Evolutionary conservation across 2,113 vertebrate species (phyloP), one percentile per base, ranked within the genome.

Genomic region (Megalops atlanticus): DNA sequence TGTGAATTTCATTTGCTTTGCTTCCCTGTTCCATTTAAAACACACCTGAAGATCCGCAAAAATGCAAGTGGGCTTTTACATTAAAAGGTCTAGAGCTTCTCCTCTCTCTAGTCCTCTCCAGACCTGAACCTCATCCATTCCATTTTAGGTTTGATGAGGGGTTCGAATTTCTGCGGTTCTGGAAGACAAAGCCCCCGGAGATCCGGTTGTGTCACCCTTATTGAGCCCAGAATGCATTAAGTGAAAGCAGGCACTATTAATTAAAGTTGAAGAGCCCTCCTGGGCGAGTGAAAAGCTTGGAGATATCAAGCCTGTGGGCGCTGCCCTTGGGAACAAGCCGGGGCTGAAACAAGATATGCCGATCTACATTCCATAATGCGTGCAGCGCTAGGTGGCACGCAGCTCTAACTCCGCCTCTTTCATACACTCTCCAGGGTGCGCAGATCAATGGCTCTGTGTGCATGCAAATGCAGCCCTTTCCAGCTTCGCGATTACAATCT

Each of bases 281-380:
- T 18, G 82, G 24, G 79, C 54, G 40, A 18, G n/a, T 7, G 1
- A 33, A 52, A 47, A 1, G 15, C 6, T 18, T 15, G 1, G 0
- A 72, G 85, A 77, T 79, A 82, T 35, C 35, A 21, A 83, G 82
- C 73, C 82, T 85, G 84, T 81, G 85, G 77, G 84, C 80, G 87
- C 88, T 87, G 86, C 83, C 88, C 89, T 87, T 86, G 81, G 89
- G 90, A 90, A 90, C 88, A 87, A 84, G 81, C 79, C 0, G 76
- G 39, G 77, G 79, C 81, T 79, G 89, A 88, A 81, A 88, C 84
- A 85, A 86, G 84, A 90, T 85, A 84, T 82, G 33, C 80, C 16
- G 40, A 49, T 76, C 77, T 82, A 82, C 86, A 86, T 84, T 88
- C 85, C 87, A 82, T 58, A 74, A 84, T 31, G 64, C 45, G 81